phyloP scores from a whole-genome alignment of 2,888 invertebrate species.

The Salticus scenicus region DNA sequence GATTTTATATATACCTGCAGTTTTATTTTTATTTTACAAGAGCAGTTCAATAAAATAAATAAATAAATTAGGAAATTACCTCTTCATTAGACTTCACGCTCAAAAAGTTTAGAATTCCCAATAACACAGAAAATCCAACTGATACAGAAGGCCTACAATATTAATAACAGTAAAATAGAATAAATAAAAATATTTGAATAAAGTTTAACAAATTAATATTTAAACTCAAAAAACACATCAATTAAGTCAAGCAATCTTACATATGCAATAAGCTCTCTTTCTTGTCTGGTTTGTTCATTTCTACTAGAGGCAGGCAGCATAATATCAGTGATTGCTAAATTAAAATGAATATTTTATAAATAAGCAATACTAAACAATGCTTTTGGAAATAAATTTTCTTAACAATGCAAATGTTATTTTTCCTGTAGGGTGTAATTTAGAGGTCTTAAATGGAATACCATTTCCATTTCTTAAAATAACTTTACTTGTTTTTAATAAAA shows the following conservation, averaged over 20 bases:
- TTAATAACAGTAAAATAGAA: background rate
- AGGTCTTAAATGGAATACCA: no score
- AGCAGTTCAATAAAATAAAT: no score
- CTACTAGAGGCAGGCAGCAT: constrained; percentile 53
- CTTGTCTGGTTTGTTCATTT: constrained; percentile 20
- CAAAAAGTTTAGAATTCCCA: constrained; percentile 47
- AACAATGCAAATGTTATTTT: no score
- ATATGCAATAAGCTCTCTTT: constrained; percentile 45
- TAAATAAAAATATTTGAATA: background rate
- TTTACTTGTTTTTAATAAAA: no score
- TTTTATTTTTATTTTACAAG: no score
- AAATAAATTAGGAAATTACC: background rate
- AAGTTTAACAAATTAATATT: background rate
- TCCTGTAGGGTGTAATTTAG: no score
- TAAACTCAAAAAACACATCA: no score
- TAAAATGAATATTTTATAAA: background rate
- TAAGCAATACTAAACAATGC: background rate
- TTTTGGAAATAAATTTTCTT: no score
- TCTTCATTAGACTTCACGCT: background rate
- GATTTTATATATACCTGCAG: no score
- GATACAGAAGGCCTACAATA: constrained; percentile 44
- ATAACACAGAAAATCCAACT: constrained; percentile 58
- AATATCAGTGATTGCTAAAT: constrained; percentile 34
- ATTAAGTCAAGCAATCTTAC: constrained; percentile 26
- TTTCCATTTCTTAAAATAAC: no score